Evolutionary conservation across 2,888 invertebrate genomes (phyloP).

Genomic region (Dolomedes plantarius): DNA sequence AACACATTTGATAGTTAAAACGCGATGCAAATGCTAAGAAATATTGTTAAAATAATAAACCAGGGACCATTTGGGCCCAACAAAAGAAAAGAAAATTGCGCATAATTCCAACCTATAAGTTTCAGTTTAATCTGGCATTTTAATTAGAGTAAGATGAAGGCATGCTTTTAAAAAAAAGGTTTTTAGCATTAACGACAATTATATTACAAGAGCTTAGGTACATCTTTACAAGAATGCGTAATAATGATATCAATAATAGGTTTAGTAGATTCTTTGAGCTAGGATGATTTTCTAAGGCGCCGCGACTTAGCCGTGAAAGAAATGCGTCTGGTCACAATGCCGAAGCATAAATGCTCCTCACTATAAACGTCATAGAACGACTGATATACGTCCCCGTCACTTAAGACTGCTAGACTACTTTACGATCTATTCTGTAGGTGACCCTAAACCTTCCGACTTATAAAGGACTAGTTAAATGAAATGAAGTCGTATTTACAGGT

Average conservation of each 20-base stretch:
- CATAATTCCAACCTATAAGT: too few relatives aligned
- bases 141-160: too few relatives aligned
- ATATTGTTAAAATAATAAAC: too few relatives aligned
- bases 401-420: constrained; percentile 41
- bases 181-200: neutral
- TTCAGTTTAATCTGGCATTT: too few relatives aligned
- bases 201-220: neutral
- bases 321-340: constrained; percentile 29
- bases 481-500: too few relatives aligned
- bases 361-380: constrained; percentile 47
- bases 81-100: too few relatives aligned
- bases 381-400: constrained; percentile 49
- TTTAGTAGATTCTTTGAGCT: constrained; percentile 30
- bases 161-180: too few relatives aligned
- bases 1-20: too few relatives aligned
- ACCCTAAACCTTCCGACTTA: constrained; percentile 24
- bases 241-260: constrained; percentile 39
- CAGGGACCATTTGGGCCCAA: too few relatives aligned
- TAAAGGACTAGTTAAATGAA: constrained; percentile 19
- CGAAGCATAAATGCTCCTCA: constrained; percentile 29
- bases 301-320: constrained; percentile 18
- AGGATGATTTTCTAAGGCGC: constrained; percentile 14
- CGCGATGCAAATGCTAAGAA: too few relatives aligned
- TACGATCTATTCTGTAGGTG: constrained; percentile 51
- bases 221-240: constrained; percentile 17